Base-by-base conservation (phyloP, 1,140 invertebrate species). In the Chrysomallon squamiferum region DNA sequence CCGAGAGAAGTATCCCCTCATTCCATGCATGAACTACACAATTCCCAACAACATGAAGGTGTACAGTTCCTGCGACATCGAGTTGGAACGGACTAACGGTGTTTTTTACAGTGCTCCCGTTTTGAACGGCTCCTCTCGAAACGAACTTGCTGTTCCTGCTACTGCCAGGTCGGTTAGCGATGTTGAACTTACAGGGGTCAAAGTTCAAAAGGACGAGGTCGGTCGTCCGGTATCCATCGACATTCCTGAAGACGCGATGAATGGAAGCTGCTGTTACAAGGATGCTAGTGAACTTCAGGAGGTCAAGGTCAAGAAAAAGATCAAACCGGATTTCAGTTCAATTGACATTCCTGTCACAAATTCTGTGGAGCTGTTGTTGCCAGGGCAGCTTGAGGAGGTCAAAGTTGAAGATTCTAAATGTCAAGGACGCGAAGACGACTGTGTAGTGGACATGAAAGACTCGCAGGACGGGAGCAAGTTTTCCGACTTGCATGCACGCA, bases 41-140 rank as follows among this genome's bases (percentile, higher is more conserved):
- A 77, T 82, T 33, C 81, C 81, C n/a, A 69, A 77, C 50, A 80
- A 72, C 47, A 79, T 83, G 78, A 74, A 74, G 22, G 78, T 83
- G n/a, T 78, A 77, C 59, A 76, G 76, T 68, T 75, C 77, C 13
- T 68, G 68, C 1, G 73, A 79, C 29, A 49, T 81, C 3, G 54
- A 75, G 41, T 62, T 79, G 30, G 71, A 71, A 22, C 71, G 68
- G 27, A 65, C 64, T 30, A 29, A 59, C 15, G 60, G 75, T 32
- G 60, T 69, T 5, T 79, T 77, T 41, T 72, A 70, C 38, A 76
- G 74, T 27, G 70, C 71, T 60, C 74, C 76, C 7, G 66, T 74
- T 60, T 63, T 78, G 11, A 67, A 71, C 57, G 65, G 66, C 47
- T 59, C 72, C 29, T 66, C 67, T 61, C 62, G 63, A 50, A 64